A percentile compares a stretch with the other conserved stretches of the same genome.
Evolutionary conservation across 2,797 vertebrate species (phyloP).

Genomic region (Varecia variegata): DNA sequence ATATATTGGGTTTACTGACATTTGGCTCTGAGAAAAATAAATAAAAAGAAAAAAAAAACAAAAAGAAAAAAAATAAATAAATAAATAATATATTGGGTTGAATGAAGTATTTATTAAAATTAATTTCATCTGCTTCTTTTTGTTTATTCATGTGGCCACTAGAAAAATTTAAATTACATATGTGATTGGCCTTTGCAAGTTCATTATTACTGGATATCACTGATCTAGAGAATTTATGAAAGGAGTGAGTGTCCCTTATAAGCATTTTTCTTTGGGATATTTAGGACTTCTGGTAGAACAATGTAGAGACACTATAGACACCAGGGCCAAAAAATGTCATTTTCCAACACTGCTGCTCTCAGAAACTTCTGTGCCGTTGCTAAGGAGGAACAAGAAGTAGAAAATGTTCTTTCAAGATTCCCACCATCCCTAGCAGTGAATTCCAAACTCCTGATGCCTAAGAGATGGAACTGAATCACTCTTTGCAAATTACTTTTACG

Average conservation of each 20-base stretch:
- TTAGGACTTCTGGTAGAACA: background rate
- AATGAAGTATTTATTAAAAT: constrained; percentile 24
- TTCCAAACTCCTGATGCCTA: background rate
- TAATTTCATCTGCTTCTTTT: background rate
- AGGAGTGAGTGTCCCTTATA: background rate
- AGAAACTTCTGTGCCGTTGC: background rate
- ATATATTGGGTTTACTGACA: background rate
- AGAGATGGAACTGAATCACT: background rate
- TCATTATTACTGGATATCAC: background rate
- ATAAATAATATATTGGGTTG: background rate
- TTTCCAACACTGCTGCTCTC: background rate
- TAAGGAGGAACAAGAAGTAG: background rate
- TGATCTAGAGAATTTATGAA: background rate
- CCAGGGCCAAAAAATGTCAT: background rate
- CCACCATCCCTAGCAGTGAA: background rate
- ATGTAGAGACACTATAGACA: background rate
- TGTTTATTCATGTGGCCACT: background rate
- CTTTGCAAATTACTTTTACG: background rate
- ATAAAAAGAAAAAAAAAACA: too few species aligned
- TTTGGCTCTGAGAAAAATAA: too few species aligned
- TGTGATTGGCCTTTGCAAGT: background rate
- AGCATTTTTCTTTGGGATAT: background rate
- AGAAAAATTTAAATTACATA: background rate
- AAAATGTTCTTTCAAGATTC: background rate
- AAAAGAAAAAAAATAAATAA: too few species aligned